phyloP scores from a whole-genome alignment of 2,797 vertebrate species.

The Gadopsis marmoratus region DNA sequence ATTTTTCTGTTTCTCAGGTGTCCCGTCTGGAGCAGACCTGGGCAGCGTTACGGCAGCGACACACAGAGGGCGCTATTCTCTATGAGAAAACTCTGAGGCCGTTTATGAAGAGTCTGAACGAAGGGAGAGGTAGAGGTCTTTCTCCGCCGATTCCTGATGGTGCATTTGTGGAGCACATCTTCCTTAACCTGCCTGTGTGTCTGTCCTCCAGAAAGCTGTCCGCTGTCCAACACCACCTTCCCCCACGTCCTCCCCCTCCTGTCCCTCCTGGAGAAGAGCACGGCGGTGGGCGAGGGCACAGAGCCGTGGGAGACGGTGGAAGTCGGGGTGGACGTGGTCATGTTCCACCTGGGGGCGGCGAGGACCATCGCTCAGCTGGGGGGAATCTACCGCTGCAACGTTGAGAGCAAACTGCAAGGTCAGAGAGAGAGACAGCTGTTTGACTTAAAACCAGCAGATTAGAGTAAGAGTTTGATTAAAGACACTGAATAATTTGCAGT shows the following conservation, averaged over 20 bases:
- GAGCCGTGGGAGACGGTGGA: slow-evolving; percentile 92
- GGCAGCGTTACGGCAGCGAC: slow-evolving; percentile 90
- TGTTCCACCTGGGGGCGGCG: slow-evolving; percentile 93
- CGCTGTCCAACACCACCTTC: slow-evolving; percentile 90
- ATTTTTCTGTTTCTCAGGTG: slow-evolving; percentile 81
- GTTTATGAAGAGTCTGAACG: slow-evolving; percentile 92
- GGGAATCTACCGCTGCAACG: slow-evolving; percentile 89
- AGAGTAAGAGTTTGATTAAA: background rate
- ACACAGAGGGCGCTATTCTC: slow-evolving; percentile 94
- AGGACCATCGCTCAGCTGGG: slow-evolving; percentile 91
- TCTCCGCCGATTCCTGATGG: background rate
- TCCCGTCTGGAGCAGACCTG: slow-evolving; percentile 93
- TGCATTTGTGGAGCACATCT: background rate
- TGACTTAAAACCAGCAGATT: background rate
- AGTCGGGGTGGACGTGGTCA: slow-evolving; percentile 89
- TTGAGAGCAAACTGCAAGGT: slow-evolving; percentile 91
- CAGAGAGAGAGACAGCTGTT: background rate
- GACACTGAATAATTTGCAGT: background rate
- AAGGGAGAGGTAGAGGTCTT: slow-evolving; percentile 89
- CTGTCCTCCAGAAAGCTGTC: slow-evolving; percentile 85
- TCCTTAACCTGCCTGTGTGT: background rate
- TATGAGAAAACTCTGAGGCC: slow-evolving; percentile 96
- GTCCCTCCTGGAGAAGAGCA: slow-evolving; percentile 89
- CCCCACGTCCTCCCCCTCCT: slow-evolving; percentile 93
- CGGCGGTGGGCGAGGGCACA: slow-evolving; percentile 79